These are phyloP conservation scores for Epinephelus coioides DNA, from an alignment of 2,797 vertebrate species.

Conservation along the genomic window DNA sequence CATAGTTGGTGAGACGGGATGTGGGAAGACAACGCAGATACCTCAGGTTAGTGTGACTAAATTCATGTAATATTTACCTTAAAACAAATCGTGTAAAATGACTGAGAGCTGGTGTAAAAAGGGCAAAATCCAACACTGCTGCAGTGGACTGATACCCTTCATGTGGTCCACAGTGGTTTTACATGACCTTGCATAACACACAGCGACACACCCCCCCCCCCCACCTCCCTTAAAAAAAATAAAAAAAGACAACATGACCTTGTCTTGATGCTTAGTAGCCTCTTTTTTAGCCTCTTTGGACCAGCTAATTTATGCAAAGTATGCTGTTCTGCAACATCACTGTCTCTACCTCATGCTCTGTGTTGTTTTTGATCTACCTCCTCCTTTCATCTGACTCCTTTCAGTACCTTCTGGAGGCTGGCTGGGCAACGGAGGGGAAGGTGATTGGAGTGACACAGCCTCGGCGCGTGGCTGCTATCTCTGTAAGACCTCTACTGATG, in stretches of 20 bases:
- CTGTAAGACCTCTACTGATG: constrained; percentile 86
- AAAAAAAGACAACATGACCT: constrained; percentile 48
- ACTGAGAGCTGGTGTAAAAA: not conserved
- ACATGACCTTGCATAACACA: constrained; percentile 57
- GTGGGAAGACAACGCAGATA: constrained; percentile 97
- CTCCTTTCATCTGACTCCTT: constrained; percentile 33
- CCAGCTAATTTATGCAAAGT: constrained; percentile 64
- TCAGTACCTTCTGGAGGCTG: constrained; percentile 97
- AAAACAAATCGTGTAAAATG: not conserved
- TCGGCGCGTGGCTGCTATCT: constrained; percentile 95
- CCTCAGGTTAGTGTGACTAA: constrained; percentile 88
- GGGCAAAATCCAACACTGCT: constrained; percentile 11
- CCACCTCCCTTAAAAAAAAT: too few species aligned
- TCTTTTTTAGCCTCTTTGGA: constrained; percentile 29
- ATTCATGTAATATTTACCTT: not conserved
- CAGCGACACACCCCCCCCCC: too few species aligned
- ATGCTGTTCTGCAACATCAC: constrained; percentile 51
- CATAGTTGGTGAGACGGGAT: constrained; percentile 98
- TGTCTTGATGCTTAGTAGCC: constrained; percentile 60
- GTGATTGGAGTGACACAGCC: constrained; percentile 98
- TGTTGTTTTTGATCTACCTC: constrained; percentile 2
- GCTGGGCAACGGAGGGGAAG: constrained; percentile 97
- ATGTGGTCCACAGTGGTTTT: constrained; percentile 31
- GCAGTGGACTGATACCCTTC: constrained; percentile 50
- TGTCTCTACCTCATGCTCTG: constrained; percentile 30